A percentile compares a stretch with the other conserved stretches of the same genome.
These are phyloP conservation scores for Antheraea yamamai DNA, from an alignment of 2,888 invertebrate genomes.

Conservation along the genomic window DNA sequence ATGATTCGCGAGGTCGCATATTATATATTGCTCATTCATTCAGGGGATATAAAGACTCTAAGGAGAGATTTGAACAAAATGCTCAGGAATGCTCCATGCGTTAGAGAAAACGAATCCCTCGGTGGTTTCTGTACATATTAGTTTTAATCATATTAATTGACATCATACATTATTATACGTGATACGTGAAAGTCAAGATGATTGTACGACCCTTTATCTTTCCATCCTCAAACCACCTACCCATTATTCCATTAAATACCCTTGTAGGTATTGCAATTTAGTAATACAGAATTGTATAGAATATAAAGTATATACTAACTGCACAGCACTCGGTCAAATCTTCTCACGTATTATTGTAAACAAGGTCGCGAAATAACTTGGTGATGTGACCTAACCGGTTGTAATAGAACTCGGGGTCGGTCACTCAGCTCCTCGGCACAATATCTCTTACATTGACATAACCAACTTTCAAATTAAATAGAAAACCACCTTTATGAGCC, in stretches of 20 bases:
- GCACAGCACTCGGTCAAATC: conserved; percentile 19
- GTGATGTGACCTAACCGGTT: conserved; percentile 43
- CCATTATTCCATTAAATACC: neutral
- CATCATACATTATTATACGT: neutral
- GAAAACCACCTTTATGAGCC: neutral
- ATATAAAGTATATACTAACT: neutral
- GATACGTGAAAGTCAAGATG: neutral
- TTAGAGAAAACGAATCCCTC: too few relatives aligned
- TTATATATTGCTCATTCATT: too few relatives aligned
- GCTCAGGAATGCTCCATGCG: too few relatives aligned
- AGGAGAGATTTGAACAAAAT: too few relatives aligned
- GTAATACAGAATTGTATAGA: neutral
- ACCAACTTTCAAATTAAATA: conserved; percentile 10
- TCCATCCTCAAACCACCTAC: neutral
- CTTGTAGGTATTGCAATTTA: neutral
- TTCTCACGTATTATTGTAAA: conserved; percentile 31
- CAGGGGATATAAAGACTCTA: too few relatives aligned
- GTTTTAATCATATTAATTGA: neutral
- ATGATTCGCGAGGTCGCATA: too few relatives aligned
- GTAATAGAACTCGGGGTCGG: conserved; percentile 30
- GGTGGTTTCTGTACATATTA: too few relatives aligned
- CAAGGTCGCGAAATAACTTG: conserved; percentile 37
- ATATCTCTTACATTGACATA: conserved; percentile 15
- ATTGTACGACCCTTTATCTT: neutral
- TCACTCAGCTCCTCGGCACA: conserved; percentile 13